Percentiles rank a stretch among this genome's conserved stretches.
phyloP scores from a whole-genome alignment of 2,113 vertebrate genomes.

The Elanoides forficatus region DNA sequence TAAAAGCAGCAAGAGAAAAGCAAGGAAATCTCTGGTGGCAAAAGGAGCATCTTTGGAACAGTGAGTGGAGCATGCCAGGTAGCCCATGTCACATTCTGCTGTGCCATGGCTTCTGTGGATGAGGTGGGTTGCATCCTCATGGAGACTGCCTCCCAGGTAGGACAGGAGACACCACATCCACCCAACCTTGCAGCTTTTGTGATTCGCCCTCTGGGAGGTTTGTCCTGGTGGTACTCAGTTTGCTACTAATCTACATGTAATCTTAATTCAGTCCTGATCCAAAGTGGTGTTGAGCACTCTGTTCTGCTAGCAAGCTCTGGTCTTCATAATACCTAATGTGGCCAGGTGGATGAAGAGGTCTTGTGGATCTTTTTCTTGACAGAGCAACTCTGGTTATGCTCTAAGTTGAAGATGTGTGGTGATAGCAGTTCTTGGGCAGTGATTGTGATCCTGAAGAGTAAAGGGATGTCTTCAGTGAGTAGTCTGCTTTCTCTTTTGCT shows the following conservation, averaged over 20 bases:
- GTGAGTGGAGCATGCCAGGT: neutral
- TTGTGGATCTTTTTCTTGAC: neutral
- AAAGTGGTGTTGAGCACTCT: neutral
- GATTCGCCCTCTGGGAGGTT: neutral
- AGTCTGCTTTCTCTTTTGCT: neutral
- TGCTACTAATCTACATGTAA: neutral
- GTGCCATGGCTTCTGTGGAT: neutral
- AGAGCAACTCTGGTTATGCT: neutral
- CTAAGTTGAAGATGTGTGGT: neutral
- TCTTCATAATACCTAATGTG: neutral
- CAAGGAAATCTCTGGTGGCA: neutral
- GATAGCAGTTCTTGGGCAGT: neutral
- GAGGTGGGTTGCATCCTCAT: neutral
- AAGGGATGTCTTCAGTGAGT: neutral
- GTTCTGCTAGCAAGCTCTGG: neutral
- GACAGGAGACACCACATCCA: neutral
- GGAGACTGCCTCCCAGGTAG: neutral
- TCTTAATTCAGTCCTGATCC: neutral
- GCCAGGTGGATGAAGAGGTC: neutral
- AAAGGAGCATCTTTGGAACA: neutral
- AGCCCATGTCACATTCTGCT: fast-evolving
- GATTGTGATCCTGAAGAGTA: neutral
- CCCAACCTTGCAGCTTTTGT: neutral
- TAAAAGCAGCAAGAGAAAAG: neutral
- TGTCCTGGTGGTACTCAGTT: neutral